These are phyloP conservation scores for Dysmachus trigonus DNA, from an alignment of 2,888 invertebrate genomes.

Conservation along the genomic window DNA sequence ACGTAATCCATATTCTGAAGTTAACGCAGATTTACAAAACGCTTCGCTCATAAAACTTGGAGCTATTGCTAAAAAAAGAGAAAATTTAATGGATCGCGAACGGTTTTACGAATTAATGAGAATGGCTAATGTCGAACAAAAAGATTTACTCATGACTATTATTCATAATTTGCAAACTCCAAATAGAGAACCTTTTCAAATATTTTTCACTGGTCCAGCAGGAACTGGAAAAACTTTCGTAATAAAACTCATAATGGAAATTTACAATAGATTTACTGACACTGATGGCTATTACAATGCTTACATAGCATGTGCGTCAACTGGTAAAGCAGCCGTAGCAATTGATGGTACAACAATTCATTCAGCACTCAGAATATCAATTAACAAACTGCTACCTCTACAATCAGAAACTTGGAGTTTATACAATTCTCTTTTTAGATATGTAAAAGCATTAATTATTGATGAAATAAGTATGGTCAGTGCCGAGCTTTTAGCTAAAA, in stretches of 20 bases:
- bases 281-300: constrained; percentile 59
- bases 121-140: too few relatives aligned
- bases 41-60: too few relatives aligned
- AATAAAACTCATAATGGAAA: constrained; percentile 61
- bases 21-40: too few relatives aligned
- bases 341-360: constrained; percentile 60
- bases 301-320: constrained; percentile 60
- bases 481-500: constrained; percentile 55
- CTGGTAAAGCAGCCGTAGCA: constrained; percentile 60
- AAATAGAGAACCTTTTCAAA: too few relatives aligned
- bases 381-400: constrained; percentile 51
- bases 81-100: too few relatives aligned
- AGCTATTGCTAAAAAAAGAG: too few relatives aligned
- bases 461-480: constrained; percentile 60
- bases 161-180: too few relatives aligned
- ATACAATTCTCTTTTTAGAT: constrained; percentile 53
- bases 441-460: constrained; percentile 56
- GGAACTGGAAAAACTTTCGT: constrained; percentile 57
- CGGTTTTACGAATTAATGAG: too few relatives aligned
- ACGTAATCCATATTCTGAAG: too few relatives aligned
- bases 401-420: constrained; percentile 51
- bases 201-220: constrained; percentile 54
- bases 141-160: too few relatives aligned
- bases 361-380: constrained; percentile 56
- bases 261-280: constrained; percentile 59